Evolutionary conservation across 1,140 invertebrate genomes (phyloP).

Genomic region (Coptotermes formosanus): DNA sequence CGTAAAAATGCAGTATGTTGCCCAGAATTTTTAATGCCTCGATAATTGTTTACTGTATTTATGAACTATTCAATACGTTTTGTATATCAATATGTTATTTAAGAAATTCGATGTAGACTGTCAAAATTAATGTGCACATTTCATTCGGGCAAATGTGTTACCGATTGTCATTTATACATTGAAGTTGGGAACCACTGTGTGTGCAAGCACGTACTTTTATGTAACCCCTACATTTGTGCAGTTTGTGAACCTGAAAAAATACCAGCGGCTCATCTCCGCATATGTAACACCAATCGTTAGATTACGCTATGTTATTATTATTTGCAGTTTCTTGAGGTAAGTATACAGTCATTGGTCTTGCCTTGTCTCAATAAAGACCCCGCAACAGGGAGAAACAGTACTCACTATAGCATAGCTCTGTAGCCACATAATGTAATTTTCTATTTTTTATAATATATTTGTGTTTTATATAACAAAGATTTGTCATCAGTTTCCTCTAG

Average conservation of each 20-base stretch:
- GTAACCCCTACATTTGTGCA: background rate
- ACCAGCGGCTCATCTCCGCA: background rate
- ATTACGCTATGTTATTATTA: background rate
- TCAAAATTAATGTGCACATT: no score
- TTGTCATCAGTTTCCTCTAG: background rate
- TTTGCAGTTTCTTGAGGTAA: background rate
- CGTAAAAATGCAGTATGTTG: no score
- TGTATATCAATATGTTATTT: no score
- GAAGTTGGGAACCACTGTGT: background rate
- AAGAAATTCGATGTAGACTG: no score
- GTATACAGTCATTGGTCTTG: background rate
- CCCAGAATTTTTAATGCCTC: no score
- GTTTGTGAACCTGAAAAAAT: background rate
- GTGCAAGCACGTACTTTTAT: background rate
- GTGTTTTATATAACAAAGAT: slow-evolving; percentile 6
- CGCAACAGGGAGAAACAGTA: background rate
- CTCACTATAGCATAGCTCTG: background rate
- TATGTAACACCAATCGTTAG: background rate
- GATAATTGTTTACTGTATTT: no score
- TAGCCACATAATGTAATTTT: background rate
- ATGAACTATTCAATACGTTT: no score
- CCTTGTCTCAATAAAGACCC: background rate
- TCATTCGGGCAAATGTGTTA: no score
- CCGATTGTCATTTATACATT: background rate
- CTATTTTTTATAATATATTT: background rate